Evolutionary conservation across 2,113 vertebrate species (phyloP).

Genomic region (Rhinolophus ferrumequinum): DNA sequence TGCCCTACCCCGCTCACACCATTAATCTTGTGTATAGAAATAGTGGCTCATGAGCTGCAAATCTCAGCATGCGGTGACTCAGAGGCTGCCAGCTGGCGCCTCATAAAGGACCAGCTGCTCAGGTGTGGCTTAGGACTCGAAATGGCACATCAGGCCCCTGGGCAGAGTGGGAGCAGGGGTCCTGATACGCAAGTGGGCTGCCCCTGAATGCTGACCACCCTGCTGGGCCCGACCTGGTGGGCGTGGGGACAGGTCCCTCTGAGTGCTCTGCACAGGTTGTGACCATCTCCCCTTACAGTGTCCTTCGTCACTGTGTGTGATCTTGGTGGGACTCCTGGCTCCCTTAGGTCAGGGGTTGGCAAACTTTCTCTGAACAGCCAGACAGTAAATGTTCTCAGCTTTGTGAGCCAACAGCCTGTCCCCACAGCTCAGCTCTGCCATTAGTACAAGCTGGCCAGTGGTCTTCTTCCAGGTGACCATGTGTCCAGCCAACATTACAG

Average conservation of each 20-base stretch:
- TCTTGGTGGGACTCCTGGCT: not conserved
- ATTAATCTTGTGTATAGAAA: not conserved
- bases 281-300: not conserved
- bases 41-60: rapidly evolving
- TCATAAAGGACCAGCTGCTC: not conserved
- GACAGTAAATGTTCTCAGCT: too few species aligned
- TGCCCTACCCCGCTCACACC: not conserved
- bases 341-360: not conserved
- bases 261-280: rapidly evolving
- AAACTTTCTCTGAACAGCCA: not conserved
- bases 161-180: not conserved
- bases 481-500: too few species aligned
- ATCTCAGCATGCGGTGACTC: not conserved
- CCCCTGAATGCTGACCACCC: not conserved
- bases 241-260: not conserved
- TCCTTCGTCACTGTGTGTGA: rapidly evolving
- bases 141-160: not conserved
- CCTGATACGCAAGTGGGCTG: not conserved
- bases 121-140: not conserved
- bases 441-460: rapidly evolving
- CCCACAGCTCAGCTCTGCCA: not conserved
- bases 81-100: not conserved
- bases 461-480: not conserved
- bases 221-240: not conserved
- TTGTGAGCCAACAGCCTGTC: not conserved